phyloP scores from a whole-genome alignment of 2,888 invertebrate genomes.

The Coecobrya sp. region DNA sequence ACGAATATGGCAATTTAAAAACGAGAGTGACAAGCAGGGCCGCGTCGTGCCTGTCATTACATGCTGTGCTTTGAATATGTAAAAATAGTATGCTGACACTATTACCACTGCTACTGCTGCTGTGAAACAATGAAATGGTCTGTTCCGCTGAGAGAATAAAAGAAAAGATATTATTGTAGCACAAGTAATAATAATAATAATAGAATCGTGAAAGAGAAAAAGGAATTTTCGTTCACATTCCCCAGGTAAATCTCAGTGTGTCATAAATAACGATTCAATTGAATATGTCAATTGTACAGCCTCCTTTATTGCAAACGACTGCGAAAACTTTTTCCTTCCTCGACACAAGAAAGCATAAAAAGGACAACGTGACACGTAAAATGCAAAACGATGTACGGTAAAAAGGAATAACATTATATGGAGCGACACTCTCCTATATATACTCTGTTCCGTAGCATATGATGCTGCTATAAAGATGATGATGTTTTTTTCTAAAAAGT shows the following conservation, averaged over 20 bases:
- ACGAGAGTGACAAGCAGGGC: slow-evolving; percentile 41
- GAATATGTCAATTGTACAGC: slow-evolving; percentile 70
- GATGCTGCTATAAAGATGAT: not conserved
- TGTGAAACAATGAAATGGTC: slow-evolving; percentile 16
- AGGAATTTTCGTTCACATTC: slow-evolving; percentile 33
- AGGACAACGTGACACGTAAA: slow-evolving; percentile 24
- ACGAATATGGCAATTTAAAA: not conserved
- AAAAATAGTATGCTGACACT: not conserved
- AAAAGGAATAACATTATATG: not conserved
- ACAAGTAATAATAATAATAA: not conserved
- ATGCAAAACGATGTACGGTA: not conserved
- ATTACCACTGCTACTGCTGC: not conserved
- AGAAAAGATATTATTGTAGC: slow-evolving; percentile 3
- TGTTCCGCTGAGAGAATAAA: not conserved
- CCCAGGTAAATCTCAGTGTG: slow-evolving; percentile 69
- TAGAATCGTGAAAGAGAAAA: not conserved
- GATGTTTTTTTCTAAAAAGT: not conserved
- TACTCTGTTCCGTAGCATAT: too few species aligned
- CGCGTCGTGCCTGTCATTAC: slow-evolving; percentile 43
- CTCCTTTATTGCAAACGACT: slow-evolving; percentile 59
- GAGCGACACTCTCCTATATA: not conserved
- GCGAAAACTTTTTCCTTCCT: slow-evolving; percentile 35
- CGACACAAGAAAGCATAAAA: not conserved
- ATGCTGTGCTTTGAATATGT: slow-evolving; percentile 54
- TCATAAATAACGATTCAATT: slow-evolving; percentile 81